phyloP scores from a whole-genome alignment of 2,888 invertebrate species.

The Anodontia alba region DNA sequence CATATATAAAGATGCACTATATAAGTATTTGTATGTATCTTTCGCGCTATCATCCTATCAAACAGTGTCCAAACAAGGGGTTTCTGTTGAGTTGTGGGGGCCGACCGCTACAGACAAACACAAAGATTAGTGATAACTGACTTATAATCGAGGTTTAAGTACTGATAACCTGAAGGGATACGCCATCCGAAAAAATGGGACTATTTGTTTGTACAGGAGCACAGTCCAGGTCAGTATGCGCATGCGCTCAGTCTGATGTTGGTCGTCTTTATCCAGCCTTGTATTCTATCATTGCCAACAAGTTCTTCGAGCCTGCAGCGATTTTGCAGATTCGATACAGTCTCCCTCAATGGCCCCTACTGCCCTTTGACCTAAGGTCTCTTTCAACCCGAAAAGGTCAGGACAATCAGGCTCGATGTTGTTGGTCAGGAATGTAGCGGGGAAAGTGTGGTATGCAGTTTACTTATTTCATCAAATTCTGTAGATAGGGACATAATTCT shows the following conservation, averaged over 20 bases:
- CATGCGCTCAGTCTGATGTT: no score
- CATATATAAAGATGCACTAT: background rate
- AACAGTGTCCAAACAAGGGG: conserved; percentile 11
- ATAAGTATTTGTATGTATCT: conserved; percentile 3
- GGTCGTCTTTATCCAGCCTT: no score
- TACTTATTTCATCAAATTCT: conserved; percentile 19
- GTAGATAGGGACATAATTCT: conserved; percentile 20
- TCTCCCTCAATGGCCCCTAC: no score
- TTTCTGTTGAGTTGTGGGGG: conserved; percentile 15
- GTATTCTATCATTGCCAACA: no score
- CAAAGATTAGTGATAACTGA: conserved; percentile 56
- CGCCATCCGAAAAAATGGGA: no score
- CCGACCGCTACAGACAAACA: conserved; percentile 43
- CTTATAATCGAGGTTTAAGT: conserved; percentile 60
- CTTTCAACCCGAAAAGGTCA: background rate
- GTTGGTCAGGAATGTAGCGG: background rate
- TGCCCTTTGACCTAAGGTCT: no score
- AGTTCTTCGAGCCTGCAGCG: no score
- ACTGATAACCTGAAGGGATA: conserved; percentile 20
- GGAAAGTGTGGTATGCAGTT: conserved; percentile 17
- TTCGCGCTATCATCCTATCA: background rate
- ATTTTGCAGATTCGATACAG: no score
- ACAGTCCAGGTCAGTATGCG: no score
- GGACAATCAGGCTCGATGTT: background rate
- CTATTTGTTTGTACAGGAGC: no score